Evolutionary conservation across 2,888 invertebrate species (phyloP).

Genomic region (Phengaris alcon): DNA sequence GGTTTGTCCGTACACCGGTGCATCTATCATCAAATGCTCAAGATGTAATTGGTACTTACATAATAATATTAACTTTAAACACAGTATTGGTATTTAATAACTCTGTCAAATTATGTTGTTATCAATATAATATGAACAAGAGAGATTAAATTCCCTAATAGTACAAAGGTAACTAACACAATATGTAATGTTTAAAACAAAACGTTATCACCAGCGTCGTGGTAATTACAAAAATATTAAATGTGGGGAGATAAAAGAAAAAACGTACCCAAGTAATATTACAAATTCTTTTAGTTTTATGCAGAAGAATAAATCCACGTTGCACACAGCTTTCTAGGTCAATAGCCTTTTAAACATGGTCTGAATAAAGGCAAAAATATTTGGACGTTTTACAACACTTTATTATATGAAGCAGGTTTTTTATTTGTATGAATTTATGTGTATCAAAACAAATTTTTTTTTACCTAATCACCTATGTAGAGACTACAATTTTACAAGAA

Average conservation of each 20-base stretch:
- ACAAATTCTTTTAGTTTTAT: conserved; percentile 13
- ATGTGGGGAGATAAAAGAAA: conserved; percentile 1
- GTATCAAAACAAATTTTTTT: background rate
- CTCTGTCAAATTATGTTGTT: no score
- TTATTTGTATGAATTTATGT: background rate
- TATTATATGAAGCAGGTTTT: background rate
- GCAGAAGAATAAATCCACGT: conserved; percentile 21
- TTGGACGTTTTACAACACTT: conserved; percentile 24
- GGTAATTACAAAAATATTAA: background rate
- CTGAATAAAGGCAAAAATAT: conserved; percentile 19
- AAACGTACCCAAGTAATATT: conserved; percentile 12
- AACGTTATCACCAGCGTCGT: background rate
- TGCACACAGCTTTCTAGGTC: conserved; percentile 25
- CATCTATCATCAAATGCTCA: no score
- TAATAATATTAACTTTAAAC: no score
- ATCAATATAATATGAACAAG: background rate
- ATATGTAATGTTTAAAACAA: background rate
- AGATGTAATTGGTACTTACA: no score
- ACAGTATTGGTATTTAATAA: no score
- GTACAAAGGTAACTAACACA: no score
- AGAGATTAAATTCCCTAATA: no score
- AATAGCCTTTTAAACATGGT: conserved; percentile 19
- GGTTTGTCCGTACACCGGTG: no score
- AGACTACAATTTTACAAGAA: no score
- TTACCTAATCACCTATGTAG: background rate